Evolutionary conservation across 2,797 vertebrate genomes (phyloP), one percentile per base, ranked within the genome.

Genomic region (Sternotherus odoratus): DNA sequence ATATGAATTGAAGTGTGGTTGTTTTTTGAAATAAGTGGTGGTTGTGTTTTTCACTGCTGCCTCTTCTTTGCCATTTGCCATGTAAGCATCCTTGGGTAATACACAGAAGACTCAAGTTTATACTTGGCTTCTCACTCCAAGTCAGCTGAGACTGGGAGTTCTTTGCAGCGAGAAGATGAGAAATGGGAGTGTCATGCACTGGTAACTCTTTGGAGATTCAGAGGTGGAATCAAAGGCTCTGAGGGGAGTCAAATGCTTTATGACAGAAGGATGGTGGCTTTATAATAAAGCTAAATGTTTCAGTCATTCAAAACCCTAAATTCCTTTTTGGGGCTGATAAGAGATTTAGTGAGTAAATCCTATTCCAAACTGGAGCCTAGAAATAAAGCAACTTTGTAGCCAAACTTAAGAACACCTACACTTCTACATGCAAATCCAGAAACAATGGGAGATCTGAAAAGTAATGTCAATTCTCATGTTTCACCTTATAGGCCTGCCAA

Each of bases 401-500:
- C 79, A 43, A 88, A 75, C 16, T 83, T 85, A 46, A 39, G 60
- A 36, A 66, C 57, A 60, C 30, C 30, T 33, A 63, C 17, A 66
- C 9, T 36, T n/a, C 63, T n/a, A 53, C 13, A 51, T 75, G 21
- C 23, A n/a, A 78, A 39, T 23, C 36, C 26, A 66, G 7, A 48
- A 48, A 60, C 24, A 2, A 21, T 49, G 91, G 36, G 30, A 77
- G 43, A 82, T 85, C 82, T 83, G 85, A 88, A 51, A 12, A 63
- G 72, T 69, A 89, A n/a, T 78, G 39, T 15, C 13, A 26, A 51
- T 54, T 19, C 6, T 39, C 33, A 23, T 23, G 46, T 39, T 69
- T 96, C 95, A 99, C 99, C 99, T 99, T 97, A 99, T 99, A 6
- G 99, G 99, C 17, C 98, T 98, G 78, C 99, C 99, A 57, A 99